Base-by-base conservation (phyloP, 1,140 invertebrate genomes). In the Solenopsis invicta region DNA sequence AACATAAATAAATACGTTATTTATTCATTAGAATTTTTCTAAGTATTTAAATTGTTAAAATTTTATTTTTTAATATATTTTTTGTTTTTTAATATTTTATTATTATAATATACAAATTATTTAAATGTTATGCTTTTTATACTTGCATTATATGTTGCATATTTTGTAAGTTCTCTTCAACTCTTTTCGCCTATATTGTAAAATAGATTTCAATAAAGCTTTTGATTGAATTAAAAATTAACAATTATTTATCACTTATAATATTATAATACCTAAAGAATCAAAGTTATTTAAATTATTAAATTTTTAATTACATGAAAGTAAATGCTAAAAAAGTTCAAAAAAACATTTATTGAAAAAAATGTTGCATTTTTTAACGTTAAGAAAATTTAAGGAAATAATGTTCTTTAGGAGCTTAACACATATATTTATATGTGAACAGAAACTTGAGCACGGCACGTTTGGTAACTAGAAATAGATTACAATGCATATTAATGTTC, bases 401-500 rank as follows among this genome's bases (percentile, higher is more conserved):
- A 37, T 67, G 45, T 12, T 13, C 37, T 29, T 76, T 50, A 29
- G 6, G 0, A 0, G 2, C 13, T 29, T 52, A 13, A 34, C 13
- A 34, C 1, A 10, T 9, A 80, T n/a, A 59, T 45, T 67, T 21
- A 3, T 16, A 34, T 4, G 21, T 78, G 18, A 78, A 66, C 12
- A 52, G 62, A 80, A 54, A 69, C n/a, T 52, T 4, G 45, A 52
- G 29, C 52, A 4, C 45, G 21, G n/a, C 41, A 12, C 21, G 24
- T 80, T 67, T 52, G 3, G n/a, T 67, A 80, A 80, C 61, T 69
- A 69, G n/a, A 80, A 80, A 41, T 80, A 80, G 62, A 21, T 80
- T 41, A 29, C 29, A 52, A 50, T 80, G n/a, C 29, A 67, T 24
- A 45, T 34, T 34, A 76, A n/a, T 34, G 24, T 37, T 48, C 41